These are phyloP conservation scores for Lumbricus terrestris DNA, from an alignment of 2,888 invertebrate genomes.

Conservation along the genomic window DNA sequence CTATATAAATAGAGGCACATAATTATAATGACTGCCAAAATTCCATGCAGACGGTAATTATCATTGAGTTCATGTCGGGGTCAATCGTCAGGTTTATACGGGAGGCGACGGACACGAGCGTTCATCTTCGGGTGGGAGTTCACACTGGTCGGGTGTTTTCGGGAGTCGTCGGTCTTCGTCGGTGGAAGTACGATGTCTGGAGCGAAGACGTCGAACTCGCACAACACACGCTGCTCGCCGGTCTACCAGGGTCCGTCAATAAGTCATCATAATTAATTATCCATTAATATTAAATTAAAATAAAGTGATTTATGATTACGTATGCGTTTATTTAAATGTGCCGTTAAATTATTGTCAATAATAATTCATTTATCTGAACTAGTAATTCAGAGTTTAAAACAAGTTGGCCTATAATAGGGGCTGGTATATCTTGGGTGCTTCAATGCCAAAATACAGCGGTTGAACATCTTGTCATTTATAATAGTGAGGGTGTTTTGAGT, in stretches of 20 bases:
- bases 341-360: too few species aligned
- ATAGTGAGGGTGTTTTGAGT: too few species aligned
- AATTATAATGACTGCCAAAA: neutral
- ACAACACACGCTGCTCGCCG: constrained; percentile 65
- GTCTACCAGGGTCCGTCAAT: constrained; percentile 75
- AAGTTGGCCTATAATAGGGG: too few species aligned
- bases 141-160: constrained; percentile 87
- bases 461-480: too few species aligned
- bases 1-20: too few species aligned
- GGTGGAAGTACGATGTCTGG: constrained; percentile 93
- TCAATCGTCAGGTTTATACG: constrained; percentile 75
- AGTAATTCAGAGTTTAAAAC: too few species aligned
- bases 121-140: constrained; percentile 89
- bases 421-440: too few species aligned
- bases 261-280: neutral
- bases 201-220: constrained; percentile 80
- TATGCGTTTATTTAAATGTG: too few species aligned
- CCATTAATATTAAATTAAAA: neutral
- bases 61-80: neutral
- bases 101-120: constrained; percentile 85
- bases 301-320: neutral
- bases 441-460: too few species aligned
- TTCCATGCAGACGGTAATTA: neutral
- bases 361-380: too few species aligned
- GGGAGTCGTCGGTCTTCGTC: constrained; percentile 82